Evolutionary conservation across 1,140 invertebrate genomes (phyloP).

Genomic region (Pachyrhynchus sulphureomaculatus): DNA sequence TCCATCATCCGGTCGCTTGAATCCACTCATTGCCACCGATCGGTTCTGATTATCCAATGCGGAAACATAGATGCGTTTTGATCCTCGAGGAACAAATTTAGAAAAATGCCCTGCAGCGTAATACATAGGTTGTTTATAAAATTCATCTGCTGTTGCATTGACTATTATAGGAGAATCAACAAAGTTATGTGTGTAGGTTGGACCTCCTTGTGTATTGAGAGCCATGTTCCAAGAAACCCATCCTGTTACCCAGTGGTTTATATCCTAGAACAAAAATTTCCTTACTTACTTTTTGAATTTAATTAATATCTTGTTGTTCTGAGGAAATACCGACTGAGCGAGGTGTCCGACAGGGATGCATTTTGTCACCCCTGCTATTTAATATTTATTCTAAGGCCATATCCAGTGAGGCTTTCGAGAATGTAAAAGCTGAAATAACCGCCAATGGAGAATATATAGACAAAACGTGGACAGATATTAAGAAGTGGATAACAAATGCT

Average conservation of each 20-base stretch:
- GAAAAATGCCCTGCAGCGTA: slow-evolving; percentile 69
- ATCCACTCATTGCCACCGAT: background rate
- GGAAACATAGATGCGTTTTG: slow-evolving; percentile 46
- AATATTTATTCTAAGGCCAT: too few species aligned
- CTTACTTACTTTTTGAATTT: background rate
- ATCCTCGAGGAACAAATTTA: slow-evolving; percentile 59
- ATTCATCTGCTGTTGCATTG: slow-evolving; percentile 55
- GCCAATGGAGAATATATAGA: too few species aligned
- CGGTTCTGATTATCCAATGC: background rate
- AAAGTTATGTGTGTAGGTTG: slow-evolving; percentile 66
- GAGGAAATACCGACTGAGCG: too few species aligned
- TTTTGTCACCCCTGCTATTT: too few species aligned
- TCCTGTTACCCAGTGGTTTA: slow-evolving; percentile 58
- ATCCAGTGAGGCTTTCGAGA: too few species aligned
- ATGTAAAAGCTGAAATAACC: too few species aligned
- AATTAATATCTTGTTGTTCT: too few species aligned
- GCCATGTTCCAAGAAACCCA: slow-evolving; percentile 78
- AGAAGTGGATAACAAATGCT: too few species aligned
- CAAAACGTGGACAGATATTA: too few species aligned
- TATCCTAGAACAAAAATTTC: slow-evolving; percentile 51
- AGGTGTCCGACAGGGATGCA: too few species aligned
- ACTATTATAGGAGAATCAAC: slow-evolving; percentile 70
- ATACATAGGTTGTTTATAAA: slow-evolving; percentile 72
- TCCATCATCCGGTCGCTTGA: background rate
- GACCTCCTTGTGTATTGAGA: slow-evolving; percentile 64